A percentile compares a stretch with the other conserved stretches of the same genome.
Conservation (phyloP, 1,140 invertebrate species). For the Platyura marginata region DNA sequence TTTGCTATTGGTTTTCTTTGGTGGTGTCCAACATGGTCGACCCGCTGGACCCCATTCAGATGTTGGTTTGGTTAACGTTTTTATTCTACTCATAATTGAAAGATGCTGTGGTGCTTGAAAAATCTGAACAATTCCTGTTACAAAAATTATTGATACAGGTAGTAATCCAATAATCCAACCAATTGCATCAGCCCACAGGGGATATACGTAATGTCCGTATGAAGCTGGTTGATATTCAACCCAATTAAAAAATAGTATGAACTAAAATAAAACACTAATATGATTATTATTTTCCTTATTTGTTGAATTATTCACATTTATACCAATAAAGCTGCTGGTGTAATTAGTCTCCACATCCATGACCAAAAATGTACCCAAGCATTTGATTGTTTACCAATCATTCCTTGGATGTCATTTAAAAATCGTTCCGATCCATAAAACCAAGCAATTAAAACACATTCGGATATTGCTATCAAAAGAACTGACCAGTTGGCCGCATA, state of each 20-base stretch:
- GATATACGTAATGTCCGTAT: slow-evolving; percentile 56
- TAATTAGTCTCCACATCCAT: slow-evolving; percentile 59
- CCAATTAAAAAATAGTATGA: slow-evolving; percentile 68
- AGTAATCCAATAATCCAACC: slow-evolving; percentile 57
- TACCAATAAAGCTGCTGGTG: slow-evolving; percentile 52
- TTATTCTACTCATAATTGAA: slow-evolving; percentile 30
- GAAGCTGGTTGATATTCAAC: slow-evolving; percentile 57
- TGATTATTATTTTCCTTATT: no score
- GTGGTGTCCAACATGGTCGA: slow-evolving; percentile 18
- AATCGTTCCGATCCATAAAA: slow-evolving; percentile 68
- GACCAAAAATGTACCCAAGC: slow-evolving; percentile 62
- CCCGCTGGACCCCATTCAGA: slow-evolving; percentile 29
- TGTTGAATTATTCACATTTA: no score
- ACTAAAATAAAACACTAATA: slow-evolving; percentile 39
- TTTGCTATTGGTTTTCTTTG: slow-evolving; percentile 11
- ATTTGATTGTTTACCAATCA: slow-evolving; percentile 54
- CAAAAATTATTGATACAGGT: slow-evolving; percentile 49
- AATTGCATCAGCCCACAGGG: slow-evolving; percentile 55
- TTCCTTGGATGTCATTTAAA: slow-evolving; percentile 54
- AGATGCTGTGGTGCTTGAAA: slow-evolving; percentile 31
- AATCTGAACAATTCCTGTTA: slow-evolving; percentile 41
- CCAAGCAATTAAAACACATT: slow-evolving; percentile 63
- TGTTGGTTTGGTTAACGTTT: slow-evolving; percentile 18
- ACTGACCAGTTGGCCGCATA: slow-evolving; percentile 77
- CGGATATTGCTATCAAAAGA: slow-evolving; percentile 57